A percentile compares a stretch with the other conserved stretches of the same genome.
phyloP scores from a whole-genome alignment of 1,140 invertebrate genomes.

The Coptotermes formosanus region DNA sequence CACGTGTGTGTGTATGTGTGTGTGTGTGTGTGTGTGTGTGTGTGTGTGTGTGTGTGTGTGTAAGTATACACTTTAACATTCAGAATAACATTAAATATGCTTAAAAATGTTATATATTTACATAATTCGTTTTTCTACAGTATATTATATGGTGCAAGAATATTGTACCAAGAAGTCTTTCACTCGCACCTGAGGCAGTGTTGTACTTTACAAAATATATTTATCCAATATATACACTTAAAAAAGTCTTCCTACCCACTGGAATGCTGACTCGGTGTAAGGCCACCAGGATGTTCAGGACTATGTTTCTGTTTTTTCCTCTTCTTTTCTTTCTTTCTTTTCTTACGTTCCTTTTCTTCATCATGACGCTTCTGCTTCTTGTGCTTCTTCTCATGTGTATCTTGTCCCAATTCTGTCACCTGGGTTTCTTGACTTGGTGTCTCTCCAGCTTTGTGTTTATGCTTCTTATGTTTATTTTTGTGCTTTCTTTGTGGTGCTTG shows the following conservation, averaged over 20 bases:
- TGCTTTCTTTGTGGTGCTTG: constrained; percentile 89
- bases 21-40: no score
- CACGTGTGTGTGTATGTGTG: no score
- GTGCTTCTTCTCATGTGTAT: constrained; percentile 91
- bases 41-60: no score
- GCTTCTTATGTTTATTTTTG: constrained; percentile 93
- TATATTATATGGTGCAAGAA: not conserved
- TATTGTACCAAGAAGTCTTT: not conserved
- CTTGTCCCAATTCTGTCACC: constrained; percentile 63
- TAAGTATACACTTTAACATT: not conserved
- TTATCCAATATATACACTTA: not conserved
- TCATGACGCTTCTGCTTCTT: constrained; percentile 94
- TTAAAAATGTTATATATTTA: not conserved
- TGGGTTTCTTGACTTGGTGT: constrained; percentile 68
- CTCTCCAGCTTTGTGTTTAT: constrained; percentile 85
- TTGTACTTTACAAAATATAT: not conserved
- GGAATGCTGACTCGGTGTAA: constrained; percentile 71
- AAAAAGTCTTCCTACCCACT: constrained; percentile 48
- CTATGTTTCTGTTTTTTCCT: constrained; percentile 92
- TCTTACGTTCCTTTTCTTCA: constrained; percentile 91
- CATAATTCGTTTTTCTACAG: not conserved
- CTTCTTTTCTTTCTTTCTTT: constrained; percentile 94
- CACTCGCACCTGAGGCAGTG: not conserved
- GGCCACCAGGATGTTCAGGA: constrained; percentile 74
- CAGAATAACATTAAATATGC: not conserved